Conservation (phyloP, 2,113 vertebrate species). For the Scomber colias region DNA sequence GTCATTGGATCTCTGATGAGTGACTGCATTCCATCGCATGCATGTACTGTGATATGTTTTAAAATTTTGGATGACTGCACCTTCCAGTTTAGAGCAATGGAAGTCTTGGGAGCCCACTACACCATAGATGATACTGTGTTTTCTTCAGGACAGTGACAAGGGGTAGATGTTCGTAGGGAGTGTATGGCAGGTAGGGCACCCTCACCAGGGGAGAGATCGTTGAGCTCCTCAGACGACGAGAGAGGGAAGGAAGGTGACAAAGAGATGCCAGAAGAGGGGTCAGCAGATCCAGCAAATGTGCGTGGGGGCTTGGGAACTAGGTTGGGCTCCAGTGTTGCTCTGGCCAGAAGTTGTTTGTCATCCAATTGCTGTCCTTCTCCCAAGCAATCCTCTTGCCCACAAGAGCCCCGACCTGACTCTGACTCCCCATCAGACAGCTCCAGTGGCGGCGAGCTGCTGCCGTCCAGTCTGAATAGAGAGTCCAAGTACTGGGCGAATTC, state of each 20-base stretch:
- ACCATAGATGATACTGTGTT: conserved; percentile 84
- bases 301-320: conserved; percentile 96
- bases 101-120: conserved; percentile 64
- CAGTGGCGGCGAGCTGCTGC: conserved; percentile 93
- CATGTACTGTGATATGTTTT: conserved; percentile 81
- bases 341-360: conserved; percentile 91
- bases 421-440: conserved; percentile 90
- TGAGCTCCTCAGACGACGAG: conserved; percentile 96
- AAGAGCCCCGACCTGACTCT: conserved; percentile 84
- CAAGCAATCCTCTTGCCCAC: conserved; percentile 88
- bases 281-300: conserved; percentile 94
- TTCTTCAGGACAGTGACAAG: conserved; percentile 89
- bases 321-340: conserved; percentile 96
- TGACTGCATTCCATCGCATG: conserved; percentile 83
- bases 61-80: conserved; percentile 62
- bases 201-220: conserved; percentile 93
- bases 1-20: conserved; percentile 68
- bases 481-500: conserved; percentile 99
- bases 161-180: conserved; percentile 91
- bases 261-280: conserved; percentile 97
- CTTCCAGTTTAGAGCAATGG: conserved; percentile 48
- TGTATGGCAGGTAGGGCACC: conserved; percentile 86
- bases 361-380: conserved; percentile 88
- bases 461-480: conserved; percentile 96
- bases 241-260: conserved; percentile 97